These are phyloP conservation scores for Mareca penelope DNA, from an alignment of 2,797 vertebrate genomes.

Conservation along the genomic window DNA sequence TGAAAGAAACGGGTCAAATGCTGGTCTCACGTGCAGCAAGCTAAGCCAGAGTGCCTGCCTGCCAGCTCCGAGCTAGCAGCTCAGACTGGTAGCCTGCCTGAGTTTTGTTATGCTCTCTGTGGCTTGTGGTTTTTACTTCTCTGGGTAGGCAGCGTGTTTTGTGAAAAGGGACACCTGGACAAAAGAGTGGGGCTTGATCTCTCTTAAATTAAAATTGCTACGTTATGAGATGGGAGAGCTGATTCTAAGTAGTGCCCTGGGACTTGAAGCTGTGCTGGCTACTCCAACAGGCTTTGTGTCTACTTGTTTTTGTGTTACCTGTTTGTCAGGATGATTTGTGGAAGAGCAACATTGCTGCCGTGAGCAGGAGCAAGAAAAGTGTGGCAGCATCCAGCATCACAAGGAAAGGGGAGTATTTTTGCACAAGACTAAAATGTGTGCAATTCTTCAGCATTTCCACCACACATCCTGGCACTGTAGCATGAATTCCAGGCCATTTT, in stretches of 20 bases:
- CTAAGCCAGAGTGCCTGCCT: background rate
- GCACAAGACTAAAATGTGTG: background rate
- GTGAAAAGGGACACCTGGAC: background rate
- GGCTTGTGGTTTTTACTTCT: conserved; percentile 29
- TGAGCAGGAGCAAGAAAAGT: background rate
- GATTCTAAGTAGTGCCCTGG: background rate
- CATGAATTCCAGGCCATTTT: background rate
- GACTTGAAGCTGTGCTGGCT: background rate
- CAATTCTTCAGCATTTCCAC: background rate
- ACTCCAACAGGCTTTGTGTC: background rate
- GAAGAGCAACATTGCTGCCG: background rate
- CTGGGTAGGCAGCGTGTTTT: background rate
- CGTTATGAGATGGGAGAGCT: background rate
- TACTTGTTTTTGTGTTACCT: background rate
- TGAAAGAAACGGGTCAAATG: conserved; percentile 30
- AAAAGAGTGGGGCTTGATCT: background rate
- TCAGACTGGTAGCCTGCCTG: background rate
- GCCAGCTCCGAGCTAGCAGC: background rate
- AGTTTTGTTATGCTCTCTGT: background rate
- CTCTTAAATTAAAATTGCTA: background rate
- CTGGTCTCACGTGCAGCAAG: background rate
- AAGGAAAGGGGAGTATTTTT: background rate
- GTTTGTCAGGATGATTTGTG: background rate
- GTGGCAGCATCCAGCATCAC: background rate
- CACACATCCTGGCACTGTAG: background rate